Evolutionary conservation across 2,797 vertebrate genomes (phyloP), one percentile per base, ranked within the genome.

Genomic region (Sandelia bainsii): DNA sequence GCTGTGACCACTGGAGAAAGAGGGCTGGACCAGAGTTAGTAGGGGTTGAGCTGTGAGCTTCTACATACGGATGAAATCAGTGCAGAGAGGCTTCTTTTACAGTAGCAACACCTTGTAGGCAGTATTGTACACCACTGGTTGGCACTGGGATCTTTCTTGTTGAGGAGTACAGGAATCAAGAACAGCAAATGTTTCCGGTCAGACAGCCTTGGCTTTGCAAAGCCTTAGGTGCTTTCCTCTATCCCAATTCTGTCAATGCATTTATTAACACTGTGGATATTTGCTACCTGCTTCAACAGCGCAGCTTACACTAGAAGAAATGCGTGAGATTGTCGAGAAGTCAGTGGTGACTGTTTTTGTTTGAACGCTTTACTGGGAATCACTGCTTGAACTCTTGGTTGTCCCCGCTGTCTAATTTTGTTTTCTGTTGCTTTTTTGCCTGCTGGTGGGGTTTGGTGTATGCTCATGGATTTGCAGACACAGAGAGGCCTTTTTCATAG

Each of bases 201-300:
- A 94, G 89, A 86, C 94, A 95, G 91, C 94, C 94, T 90, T 95
- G 95, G 95, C 92, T 95, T 91, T 95, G 94, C 93, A 95, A 94
- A 94, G 93, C 94, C 84, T 87, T 95, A 95, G 95, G 95, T 95
- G 92, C 88, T 92, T 88, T 79, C 84, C 77, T 93, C 87, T 91
- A 86, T 92, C 85, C 85, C 86, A 83, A 89, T 91, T 91, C 88
- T 92, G 84, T 77, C 88, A 83, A 79, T 83, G 75, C 83, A 84
- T 86, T 86, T 88, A 91, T 93, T 93, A 92, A 93, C 91, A 80
- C 75, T 78, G 58, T 80, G 91, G 91, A 92, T 89, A 72, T 90
- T 86, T 90, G 81, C 83, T 91, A 77, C 77, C 84, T 72, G 90
- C 90, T 91, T 89, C 82, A 77, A 66, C 87, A 74, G 68, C 75